Percentiles rank a stretch among this genome's conserved stretches.
phyloP scores from a whole-genome alignment of 1,140 invertebrate genomes.

The Lepeophtheirus salmonis region DNA sequence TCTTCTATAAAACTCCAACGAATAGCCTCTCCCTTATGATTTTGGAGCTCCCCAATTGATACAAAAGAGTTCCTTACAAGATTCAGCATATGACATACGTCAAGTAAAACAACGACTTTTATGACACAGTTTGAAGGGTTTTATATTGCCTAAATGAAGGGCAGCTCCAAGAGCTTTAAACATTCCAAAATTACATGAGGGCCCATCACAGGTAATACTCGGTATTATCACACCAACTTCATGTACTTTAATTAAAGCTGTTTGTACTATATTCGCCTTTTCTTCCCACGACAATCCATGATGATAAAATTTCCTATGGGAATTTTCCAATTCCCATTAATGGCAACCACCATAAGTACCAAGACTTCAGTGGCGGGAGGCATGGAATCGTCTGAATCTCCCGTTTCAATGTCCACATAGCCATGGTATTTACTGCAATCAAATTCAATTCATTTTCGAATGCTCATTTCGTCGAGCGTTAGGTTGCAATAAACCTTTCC shows the following conservation, averaged over 20 bases:
- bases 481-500: constrained; percentile 22
- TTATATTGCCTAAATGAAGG: neutral
- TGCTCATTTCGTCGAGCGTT: constrained; percentile 28
- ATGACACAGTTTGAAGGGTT: neutral
- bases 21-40: neutral
- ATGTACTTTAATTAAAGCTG: neutral
- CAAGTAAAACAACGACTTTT: constrained; percentile 1
- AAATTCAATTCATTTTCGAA: constrained; percentile 25
- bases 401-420: constrained; percentile 25
- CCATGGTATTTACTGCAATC: constrained; percentile 23
- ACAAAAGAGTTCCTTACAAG: constrained; percentile 8
- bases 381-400: constrained; percentile 22
- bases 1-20: neutral
- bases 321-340: constrained; percentile 26
- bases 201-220: constrained; percentile 6
- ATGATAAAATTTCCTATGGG: constrained; percentile 10
- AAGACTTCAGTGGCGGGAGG: constrained; percentile 26
- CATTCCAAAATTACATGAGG: neutral
- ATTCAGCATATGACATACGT: neutral
- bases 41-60: neutral
- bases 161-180: neutral
- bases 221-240: neutral
- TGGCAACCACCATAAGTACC: constrained; percentile 25
- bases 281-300: neutral
- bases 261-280: neutral